Evolutionary conservation across 2,113 vertebrate genomes (phyloP), one percentile per base, ranked within the genome.

Genomic region (Ceyx cyanopectus): DNA sequence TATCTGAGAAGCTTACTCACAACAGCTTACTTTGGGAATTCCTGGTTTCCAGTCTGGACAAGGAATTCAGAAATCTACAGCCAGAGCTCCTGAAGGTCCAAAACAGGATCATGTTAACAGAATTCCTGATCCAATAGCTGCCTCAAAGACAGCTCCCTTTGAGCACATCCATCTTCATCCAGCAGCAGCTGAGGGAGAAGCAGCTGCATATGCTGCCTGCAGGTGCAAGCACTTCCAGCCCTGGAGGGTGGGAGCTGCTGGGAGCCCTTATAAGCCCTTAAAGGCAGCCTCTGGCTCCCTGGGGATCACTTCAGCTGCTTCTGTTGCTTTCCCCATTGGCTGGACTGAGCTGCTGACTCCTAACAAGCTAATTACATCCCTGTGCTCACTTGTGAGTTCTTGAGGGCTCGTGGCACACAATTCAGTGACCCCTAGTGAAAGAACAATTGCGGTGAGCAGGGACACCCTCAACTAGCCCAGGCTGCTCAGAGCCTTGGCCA

Each of bases 221-320:
- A 90, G 80, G 89, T 93, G 67, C 34, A 73, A 60, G 50, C 32
- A 90, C 41, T 87, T 85, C 80, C 76, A 72, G 45, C 22, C 72
- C 83, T n/a, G 45, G 5, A 60, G 82, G 62, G 66, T 87, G 3
- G 0, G 12, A 80, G 20, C 17, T 93, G 22, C 54, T 68, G 26
- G 0, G 10, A 84, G 75, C 20, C 51, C 21, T 63, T 75, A 16
- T 16, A 63, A 75, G 40, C 40, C 43, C 12, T 87, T 56, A 51
- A 37, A 5, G 0, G 22, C 63, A 90, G 40, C 5, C 40, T 37
- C 85, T 26, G 26, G 72, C 63, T 88, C 22, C 63, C 32, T 48
- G 8, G 13, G 4, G 40, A 65, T 68, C 63, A 18, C 37, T 61
- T 72, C 76, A 57, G 54, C 40, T 61, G 40, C 15, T 80, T 82